Evolutionary conservation across 2,797 vertebrate species (phyloP).

Genomic region (Neopelma chrysocephalum): DNA sequence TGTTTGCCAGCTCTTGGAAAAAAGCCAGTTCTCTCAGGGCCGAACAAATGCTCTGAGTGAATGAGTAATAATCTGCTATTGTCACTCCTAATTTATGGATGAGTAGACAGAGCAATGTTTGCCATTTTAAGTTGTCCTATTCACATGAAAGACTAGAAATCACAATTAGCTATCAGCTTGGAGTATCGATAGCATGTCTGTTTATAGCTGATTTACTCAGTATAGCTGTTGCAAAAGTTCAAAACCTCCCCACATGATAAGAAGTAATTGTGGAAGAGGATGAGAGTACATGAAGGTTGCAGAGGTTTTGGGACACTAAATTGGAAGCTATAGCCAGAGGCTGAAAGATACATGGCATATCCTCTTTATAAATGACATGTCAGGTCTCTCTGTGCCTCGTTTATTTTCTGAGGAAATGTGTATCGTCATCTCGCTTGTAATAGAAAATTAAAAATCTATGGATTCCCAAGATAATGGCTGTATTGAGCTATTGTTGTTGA

Average conservation of each 20-base stretch:
- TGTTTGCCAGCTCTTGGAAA: conserved; percentile 58
- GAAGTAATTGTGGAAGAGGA: not conserved
- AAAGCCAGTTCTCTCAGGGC: conserved; percentile 42
- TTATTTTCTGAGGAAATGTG: not conserved
- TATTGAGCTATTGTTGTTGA: not conserved
- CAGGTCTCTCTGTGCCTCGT: not conserved
- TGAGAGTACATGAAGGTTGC: not conserved
- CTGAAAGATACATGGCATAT: not conserved
- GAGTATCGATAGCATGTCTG: not conserved
- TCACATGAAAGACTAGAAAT: conserved; percentile 8
- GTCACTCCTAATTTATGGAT: conserved; percentile 32
- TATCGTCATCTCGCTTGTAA: not conserved
- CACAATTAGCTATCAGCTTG: not conserved
- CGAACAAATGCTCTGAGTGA: conserved; percentile 31
- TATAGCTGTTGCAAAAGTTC: conserved; percentile 7
- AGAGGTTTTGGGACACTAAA: not conserved
- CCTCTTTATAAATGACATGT: not conserved
- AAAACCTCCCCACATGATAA: not conserved
- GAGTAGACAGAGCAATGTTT: conserved; percentile 26
- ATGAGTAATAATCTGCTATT: conserved; percentile 50
- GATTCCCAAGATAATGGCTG: not conserved
- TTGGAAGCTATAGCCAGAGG: not conserved
- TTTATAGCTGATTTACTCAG: not conserved
- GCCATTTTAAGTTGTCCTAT: conserved; percentile 37
- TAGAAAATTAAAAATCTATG: not conserved